A percentile compares a stretch with the other conserved stretches of the same genome.
These are phyloP conservation scores for Lampris incognitus DNA, from an alignment of 2,113 vertebrate species.

Conservation along the genomic window DNA sequence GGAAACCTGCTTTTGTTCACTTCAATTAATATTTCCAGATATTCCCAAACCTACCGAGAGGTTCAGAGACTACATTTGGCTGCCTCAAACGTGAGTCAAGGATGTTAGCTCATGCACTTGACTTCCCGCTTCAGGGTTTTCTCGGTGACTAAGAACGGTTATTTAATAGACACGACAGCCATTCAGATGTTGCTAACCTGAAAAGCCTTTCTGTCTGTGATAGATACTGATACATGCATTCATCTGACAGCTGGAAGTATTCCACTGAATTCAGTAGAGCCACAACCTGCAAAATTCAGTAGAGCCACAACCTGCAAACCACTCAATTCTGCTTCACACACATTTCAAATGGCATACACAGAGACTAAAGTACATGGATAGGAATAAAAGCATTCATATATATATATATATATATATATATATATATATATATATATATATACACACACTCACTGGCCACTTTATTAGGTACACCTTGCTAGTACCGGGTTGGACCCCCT, in stretches of 20 bases:
- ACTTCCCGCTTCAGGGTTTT: slow-evolving; percentile 51
- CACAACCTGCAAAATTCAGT: not conserved
- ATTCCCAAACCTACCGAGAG: slow-evolving; percentile 1
- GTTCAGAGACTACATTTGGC: slow-evolving; percentile 27
- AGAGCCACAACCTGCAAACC: no score
- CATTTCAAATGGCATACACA: no score
- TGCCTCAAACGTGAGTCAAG: slow-evolving; percentile 37
- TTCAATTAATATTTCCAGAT: no score
- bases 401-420: no score
- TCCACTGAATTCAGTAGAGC: not conserved
- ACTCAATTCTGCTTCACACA: no score
- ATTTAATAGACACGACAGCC: slow-evolving; percentile 5
- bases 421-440: no score
- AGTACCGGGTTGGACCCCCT: no score
- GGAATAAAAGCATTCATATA: no score
- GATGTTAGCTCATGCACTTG: slow-evolving; percentile 15
- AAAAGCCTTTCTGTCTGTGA: slow-evolving; percentile 1
- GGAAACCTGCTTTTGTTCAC: no score
- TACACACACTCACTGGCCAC: no score
- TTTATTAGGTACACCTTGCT: no score
- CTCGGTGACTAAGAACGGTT: slow-evolving; percentile 48
- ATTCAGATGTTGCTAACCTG: slow-evolving; percentile 37
- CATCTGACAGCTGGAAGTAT: not conserved
- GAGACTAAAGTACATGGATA: no score
- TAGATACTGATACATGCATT: not conserved